Percentiles rank a stretch among this genome's conserved stretches.
phyloP scores from a whole-genome alignment of 2,113 vertebrate species.

The Actenoides hombroni region DNA sequence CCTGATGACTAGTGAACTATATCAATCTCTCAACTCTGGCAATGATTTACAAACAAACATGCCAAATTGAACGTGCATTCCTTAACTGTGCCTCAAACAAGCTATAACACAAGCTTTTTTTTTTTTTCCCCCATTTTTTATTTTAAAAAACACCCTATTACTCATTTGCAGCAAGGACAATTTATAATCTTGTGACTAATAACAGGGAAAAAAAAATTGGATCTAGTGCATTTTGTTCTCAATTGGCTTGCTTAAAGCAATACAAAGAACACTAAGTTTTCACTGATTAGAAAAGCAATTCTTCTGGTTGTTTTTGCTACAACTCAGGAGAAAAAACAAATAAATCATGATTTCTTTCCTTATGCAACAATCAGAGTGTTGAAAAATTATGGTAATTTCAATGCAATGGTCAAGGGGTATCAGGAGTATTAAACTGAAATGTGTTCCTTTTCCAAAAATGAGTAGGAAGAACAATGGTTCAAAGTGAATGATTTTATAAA shows the following conservation, averaged over 20 bases:
- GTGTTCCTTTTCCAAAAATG: background rate
- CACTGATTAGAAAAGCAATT: background rate
- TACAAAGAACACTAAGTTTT: background rate
- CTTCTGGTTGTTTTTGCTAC: background rate
- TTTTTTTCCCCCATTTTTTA: background rate
- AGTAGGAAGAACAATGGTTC: background rate
- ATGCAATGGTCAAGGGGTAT: background rate
- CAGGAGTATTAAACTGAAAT: background rate
- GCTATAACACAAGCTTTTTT: background rate
- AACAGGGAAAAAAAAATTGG: background rate
- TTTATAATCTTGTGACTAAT: background rate
- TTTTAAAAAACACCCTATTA: background rate
- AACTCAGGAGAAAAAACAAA: background rate
- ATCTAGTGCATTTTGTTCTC: background rate
- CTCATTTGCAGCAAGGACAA: background rate
- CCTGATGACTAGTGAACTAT: background rate
- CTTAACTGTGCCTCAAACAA: background rate
- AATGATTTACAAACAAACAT: background rate
- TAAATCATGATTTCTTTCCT: background rate
- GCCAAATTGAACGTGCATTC: background rate
- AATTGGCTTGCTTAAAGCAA: background rate
- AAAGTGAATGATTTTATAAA: background rate
- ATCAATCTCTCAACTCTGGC: background rate
- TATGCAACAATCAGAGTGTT: background rate
- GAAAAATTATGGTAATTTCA: background rate